Conservation (phyloP, 2,113 vertebrate species). For the Elaphurus davidianus region DNA sequence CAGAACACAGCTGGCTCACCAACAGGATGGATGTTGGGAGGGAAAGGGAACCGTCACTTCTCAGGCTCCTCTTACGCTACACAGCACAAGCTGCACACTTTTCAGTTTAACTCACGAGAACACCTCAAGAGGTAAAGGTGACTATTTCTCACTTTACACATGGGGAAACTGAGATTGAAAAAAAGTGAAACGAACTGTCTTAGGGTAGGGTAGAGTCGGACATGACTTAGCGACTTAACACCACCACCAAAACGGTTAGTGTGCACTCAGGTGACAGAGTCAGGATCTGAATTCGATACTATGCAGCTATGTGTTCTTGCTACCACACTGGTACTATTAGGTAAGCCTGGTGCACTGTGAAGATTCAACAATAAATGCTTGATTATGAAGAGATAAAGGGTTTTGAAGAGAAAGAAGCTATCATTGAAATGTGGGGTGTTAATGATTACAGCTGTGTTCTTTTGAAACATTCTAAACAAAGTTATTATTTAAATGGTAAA, state of each 20-base stretch:
- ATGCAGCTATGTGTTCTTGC: neutral
- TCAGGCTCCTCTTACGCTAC: neutral
- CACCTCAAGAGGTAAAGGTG: neutral
- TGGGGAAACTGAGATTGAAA: neutral
- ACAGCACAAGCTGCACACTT: neutral
- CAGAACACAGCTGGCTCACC: neutral
- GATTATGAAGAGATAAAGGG: neutral
- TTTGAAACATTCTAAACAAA: conserved; percentile 33
- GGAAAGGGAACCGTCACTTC: neutral
- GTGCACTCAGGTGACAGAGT: neutral
- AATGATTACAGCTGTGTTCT: conserved; percentile 22
- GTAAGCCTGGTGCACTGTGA: neutral
- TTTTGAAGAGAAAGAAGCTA: conserved; percentile 15
- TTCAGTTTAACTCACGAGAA: neutral
- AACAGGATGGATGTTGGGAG: neutral
- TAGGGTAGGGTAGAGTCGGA: neutral
- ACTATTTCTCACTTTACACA: neutral
- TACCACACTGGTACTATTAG: neutral
- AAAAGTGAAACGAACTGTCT: neutral
- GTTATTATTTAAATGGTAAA: neutral
- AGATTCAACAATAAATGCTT: neutral
- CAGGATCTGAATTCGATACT: neutral
- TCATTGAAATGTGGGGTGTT: neutral
- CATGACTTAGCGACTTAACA: neutral
- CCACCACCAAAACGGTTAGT: neutral